A percentile compares a stretch with the other conserved stretches of the same genome.
These are phyloP conservation scores for Drosophila miranda DNA, from an alignment of 1,140 invertebrate species.

Conservation along the genomic window DNA sequence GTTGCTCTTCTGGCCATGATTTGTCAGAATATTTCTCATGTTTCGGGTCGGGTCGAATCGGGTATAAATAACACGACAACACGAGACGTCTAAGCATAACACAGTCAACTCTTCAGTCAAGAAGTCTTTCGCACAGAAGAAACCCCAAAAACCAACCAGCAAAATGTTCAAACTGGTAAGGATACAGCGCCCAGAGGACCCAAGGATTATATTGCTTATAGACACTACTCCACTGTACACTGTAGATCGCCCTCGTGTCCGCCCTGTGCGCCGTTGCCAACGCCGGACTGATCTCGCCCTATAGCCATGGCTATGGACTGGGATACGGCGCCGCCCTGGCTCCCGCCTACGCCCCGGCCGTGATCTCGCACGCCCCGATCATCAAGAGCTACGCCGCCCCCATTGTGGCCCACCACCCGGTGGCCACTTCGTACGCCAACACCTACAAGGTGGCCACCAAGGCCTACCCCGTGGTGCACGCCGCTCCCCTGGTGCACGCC, in stretches of 20 bases:
- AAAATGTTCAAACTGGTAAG: conserved; percentile 82
- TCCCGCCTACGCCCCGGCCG: conserved; percentile 57
- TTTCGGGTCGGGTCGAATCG: conserved; percentile 25
- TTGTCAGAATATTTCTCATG: conserved; percentile 76
- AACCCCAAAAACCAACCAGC: conserved; percentile 27
- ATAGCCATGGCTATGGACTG: conserved; percentile 65
- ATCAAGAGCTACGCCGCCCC: conserved; percentile 79
- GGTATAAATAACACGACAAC: conserved; percentile 75
- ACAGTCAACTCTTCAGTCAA: conserved; percentile 66
- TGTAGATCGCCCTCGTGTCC: conserved; percentile 68
- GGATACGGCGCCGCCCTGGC: conserved; percentile 50
- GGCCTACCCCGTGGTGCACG: conserved; percentile 73
- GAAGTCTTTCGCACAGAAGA: conserved; percentile 38
- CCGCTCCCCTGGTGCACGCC: conserved; percentile 72
- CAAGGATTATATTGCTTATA: conserved; percentile 18
- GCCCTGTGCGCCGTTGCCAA: conserved; percentile 78
- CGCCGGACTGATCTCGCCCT: conserved; percentile 71
- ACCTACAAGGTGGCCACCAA: conserved; percentile 84
- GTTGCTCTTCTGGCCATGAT: conserved; percentile 28
- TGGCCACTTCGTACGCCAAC: conserved; percentile 85
- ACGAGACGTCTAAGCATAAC: conserved; percentile 63
- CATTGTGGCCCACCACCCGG: conserved; percentile 75
- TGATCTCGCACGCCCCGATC: conserved; percentile 73
- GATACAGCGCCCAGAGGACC: neutral
- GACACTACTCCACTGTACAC: neutral